phyloP scores from a whole-genome alignment of 1,140 invertebrate species.

The Triops longicaudatus region DNA sequence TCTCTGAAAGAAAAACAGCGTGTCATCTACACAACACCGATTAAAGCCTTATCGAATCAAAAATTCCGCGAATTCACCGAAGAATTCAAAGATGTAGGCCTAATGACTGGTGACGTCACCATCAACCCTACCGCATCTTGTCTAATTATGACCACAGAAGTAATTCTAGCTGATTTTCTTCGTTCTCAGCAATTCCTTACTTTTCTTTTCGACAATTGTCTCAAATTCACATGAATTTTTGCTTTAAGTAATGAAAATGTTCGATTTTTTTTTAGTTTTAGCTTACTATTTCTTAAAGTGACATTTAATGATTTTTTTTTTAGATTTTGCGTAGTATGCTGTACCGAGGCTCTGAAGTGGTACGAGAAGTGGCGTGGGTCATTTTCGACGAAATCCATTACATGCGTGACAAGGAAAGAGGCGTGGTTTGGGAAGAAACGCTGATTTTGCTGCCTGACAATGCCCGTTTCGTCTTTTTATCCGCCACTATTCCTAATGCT shows the following conservation, averaged over 20 bases:
- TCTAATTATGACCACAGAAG: conserved; percentile 98
- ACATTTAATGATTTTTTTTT: conserved; percentile 30
- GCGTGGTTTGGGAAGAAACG: conserved; percentile 99
- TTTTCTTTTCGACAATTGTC: neutral
- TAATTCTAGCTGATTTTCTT: conserved; percentile 21
- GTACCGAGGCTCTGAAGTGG: conserved; percentile 94
- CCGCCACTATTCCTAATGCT: conserved; percentile 98
- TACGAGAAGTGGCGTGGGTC: conserved; percentile 99
- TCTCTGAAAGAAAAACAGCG: conserved; percentile 64
- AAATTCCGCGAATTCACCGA: conserved; percentile 98
- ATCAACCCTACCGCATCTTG: conserved; percentile 96
- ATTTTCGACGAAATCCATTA: conserved; percentile 99
- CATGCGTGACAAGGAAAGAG: conserved; percentile 98
- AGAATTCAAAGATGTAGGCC: conserved; percentile 95
- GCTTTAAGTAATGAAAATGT: no score
- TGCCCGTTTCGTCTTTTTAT: conserved; percentile 97
- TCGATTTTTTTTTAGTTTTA: no score
- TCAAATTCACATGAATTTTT: no score
- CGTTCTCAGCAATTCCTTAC: neutral
- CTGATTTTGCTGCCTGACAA: conserved; percentile 95
- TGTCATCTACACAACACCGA: conserved; percentile 99
- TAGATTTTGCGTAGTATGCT: conserved; percentile 96
- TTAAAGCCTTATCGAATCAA: conserved; percentile 99
- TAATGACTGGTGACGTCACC: conserved; percentile 98
- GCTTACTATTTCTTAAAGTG: no score